Conservation (phyloP, 2,113 vertebrate species). For the Poicephalus meyeri region DNA sequence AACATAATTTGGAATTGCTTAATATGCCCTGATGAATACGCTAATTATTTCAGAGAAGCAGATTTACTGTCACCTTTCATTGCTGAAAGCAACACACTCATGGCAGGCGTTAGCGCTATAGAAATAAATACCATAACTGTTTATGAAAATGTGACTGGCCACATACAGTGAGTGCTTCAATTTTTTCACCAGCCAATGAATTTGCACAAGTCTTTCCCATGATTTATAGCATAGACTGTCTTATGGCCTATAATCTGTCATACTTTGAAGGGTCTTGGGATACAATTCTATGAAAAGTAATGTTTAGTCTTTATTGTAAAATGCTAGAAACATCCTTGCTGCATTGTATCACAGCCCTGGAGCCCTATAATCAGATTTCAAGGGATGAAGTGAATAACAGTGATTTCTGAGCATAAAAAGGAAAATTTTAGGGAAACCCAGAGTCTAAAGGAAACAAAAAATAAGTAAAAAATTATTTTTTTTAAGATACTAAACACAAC, state of each 20-base stretch:
- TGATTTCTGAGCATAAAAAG: background rate
- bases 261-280: background rate
- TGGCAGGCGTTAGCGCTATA: background rate
- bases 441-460: background rate
- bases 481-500: background rate
- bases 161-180: background rate
- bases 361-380: background rate
- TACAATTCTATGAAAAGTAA: constrained; percentile 1
- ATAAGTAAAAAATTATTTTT: background rate
- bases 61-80: constrained; percentile 11
- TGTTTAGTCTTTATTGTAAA: background rate
- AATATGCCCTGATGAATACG: constrained; percentile 18
- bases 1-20: constrained; percentile 33
- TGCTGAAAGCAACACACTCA: background rate
- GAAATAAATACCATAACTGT: background rate
- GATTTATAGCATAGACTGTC: constrained; percentile 26
- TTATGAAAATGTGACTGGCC: constrained; percentile 4
- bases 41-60: constrained; percentile 33
- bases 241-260: background rate
- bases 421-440: background rate
- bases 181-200: constrained; percentile 16
- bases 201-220: background rate
- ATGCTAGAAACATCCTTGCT: background rate
- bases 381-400: background rate
- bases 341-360: background rate